Evolutionary conservation across 2,888 invertebrate genomes (phyloP).

Genomic region (Elmis aenea): DNA sequence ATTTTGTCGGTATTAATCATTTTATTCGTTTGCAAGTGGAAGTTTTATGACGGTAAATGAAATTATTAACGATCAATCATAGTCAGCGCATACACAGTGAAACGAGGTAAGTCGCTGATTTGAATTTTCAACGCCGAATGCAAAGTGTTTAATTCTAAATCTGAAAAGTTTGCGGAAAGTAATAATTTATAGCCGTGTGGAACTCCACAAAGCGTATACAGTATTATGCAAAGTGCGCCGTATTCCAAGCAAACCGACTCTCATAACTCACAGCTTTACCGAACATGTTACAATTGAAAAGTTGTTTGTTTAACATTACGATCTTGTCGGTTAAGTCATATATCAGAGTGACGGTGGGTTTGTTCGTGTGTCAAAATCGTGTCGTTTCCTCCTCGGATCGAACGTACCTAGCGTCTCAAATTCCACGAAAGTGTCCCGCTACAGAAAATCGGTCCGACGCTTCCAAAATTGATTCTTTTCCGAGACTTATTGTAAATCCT

Average conservation of each 20-base stretch:
- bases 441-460: slow-evolving; percentile 27
- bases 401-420: no score
- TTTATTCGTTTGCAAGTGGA: no score
- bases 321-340: slow-evolving; percentile 13
- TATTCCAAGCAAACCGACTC: no score
- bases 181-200: slow-evolving; percentile 11
- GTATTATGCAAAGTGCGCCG: slow-evolving; percentile 2
- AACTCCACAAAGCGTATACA: slow-evolving; percentile 6
- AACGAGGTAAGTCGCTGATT: slow-evolving; percentile 16
- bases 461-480: slow-evolving; percentile 32
- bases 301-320: slow-evolving; percentile 16
- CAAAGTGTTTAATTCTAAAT: slow-evolving; percentile 32
- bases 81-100: no score
- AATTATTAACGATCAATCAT: no score
- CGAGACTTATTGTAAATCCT: slow-evolving; percentile 29
- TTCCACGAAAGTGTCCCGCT: slow-evolving; percentile 7
- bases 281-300: slow-evolving; percentile 13
- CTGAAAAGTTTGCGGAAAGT: slow-evolving; percentile 26
- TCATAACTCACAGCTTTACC: no score
- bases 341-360: slow-evolving; percentile 12
- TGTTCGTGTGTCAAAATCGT: no score
- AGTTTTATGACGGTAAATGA: no score
- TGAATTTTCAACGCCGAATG: slow-evolving; percentile 28
- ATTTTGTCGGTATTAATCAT: no score
- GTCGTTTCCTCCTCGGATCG: no score